A percentile compares a stretch with the other conserved stretches of the same genome.
Evolutionary conservation across 2,888 invertebrate species (phyloP).

Genomic region (Cheilosia urbana): DNA sequence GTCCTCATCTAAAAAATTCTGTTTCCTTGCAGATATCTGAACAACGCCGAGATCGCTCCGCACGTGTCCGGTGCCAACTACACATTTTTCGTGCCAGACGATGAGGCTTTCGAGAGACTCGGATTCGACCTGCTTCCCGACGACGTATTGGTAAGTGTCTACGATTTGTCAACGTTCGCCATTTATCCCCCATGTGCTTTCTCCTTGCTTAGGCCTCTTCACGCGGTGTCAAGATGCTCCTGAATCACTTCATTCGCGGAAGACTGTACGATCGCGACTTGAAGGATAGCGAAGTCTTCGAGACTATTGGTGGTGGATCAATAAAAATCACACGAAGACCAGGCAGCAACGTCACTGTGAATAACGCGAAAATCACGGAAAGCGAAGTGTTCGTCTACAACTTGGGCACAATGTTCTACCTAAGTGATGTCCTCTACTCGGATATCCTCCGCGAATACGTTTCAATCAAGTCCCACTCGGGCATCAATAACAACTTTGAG

Average conservation of each 20-base stretch:
- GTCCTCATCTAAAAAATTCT: too few species aligned
- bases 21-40: slow-evolving; percentile 84
- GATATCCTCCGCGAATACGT: slow-evolving; percentile 82
- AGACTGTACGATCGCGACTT: slow-evolving; percentile 86
- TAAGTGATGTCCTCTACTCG: slow-evolving; percentile 86
- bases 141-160: slow-evolving; percentile 82
- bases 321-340: slow-evolving; percentile 84
- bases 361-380: slow-evolving; percentile 86
- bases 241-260: slow-evolving; percentile 87
- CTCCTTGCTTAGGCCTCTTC: slow-evolving; percentile 84
- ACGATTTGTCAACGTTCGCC: neutral
- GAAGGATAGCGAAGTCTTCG: slow-evolving; percentile 85
- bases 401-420: slow-evolving; percentile 87
- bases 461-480: slow-evolving; percentile 77
- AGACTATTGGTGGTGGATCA: slow-evolving; percentile 86
- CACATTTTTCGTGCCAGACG: slow-evolving; percentile 89
- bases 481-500: slow-evolving; percentile 77
- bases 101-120: slow-evolving; percentile 87
- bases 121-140: slow-evolving; percentile 86
- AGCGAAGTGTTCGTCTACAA: slow-evolving; percentile 88
- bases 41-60: slow-evolving; percentile 86
- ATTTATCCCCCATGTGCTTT: neutral
- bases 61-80: slow-evolving; percentile 87
- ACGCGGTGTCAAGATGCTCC: slow-evolving; percentile 85
- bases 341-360: slow-evolving; percentile 84